phyloP scores from a whole-genome alignment of 2,888 invertebrate species.

The Sycophila texana region DNA sequence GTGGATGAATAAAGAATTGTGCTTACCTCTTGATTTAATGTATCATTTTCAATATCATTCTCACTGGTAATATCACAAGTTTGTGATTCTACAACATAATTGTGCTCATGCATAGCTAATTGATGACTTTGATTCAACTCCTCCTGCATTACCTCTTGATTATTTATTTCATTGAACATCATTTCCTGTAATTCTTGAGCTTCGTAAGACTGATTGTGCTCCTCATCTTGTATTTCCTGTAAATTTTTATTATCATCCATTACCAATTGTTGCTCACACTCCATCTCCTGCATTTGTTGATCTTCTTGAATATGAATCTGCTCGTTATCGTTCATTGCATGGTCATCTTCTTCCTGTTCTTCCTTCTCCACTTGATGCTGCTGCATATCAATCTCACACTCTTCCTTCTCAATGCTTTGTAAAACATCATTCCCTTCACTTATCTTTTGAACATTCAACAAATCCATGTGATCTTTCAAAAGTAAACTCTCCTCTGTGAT shows the following conservation, averaged over 20 bases:
- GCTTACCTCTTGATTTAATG: conserved; percentile 29
- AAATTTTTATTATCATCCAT: conserved; percentile 27
- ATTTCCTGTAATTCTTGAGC: conserved; percentile 45
- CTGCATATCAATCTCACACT: conserved; percentile 3
- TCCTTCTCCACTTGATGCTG: neutral
- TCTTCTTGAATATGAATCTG: conserved; percentile 10
- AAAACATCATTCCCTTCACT: conserved; percentile 43
- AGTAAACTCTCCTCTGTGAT: conserved; percentile 56
- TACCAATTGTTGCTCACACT: neutral
- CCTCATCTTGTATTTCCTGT: conserved; percentile 25
- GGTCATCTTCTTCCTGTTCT: neutral
- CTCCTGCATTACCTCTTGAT: conserved; percentile 37
- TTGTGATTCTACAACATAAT: conserved; percentile 53
- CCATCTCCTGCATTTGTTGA: conserved; percentile 16
- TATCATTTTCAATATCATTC: conserved; percentile 13
- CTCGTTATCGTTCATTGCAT: conserved; percentile 9
- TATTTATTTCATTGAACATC: conserved; percentile 42
- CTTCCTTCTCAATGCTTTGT: conserved; percentile 7
- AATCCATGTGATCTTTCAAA: conserved; percentile 65
- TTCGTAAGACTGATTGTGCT: conserved; percentile 44
- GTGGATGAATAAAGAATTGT: neutral
- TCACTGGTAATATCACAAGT: conserved; percentile 15
- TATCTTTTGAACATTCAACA: conserved; percentile 68
- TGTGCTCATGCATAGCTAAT: conserved; percentile 51
- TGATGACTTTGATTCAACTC: conserved; percentile 47